Conservation (phyloP, 2,888 invertebrate species). For the Drosophila demipolita region DNA sequence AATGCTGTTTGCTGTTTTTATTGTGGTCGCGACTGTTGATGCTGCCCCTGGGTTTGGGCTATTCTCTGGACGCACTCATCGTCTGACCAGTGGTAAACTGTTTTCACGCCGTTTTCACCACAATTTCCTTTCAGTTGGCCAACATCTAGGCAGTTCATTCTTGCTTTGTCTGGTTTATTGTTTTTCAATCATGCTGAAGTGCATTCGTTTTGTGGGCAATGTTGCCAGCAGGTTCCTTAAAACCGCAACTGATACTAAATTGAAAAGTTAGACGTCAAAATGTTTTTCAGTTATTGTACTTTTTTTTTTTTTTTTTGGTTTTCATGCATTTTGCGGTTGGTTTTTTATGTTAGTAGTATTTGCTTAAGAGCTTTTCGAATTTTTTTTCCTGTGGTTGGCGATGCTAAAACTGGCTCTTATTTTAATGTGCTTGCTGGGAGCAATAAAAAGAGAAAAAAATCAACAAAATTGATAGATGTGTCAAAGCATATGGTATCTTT, state of each 20-base stretch:
- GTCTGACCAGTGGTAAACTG: constrained; percentile 46
- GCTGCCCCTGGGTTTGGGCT: constrained; percentile 21
- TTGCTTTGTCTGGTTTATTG: constrained; percentile 53
- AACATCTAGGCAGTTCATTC: constrained; percentile 20
- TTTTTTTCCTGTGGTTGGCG: constrained; percentile 17
- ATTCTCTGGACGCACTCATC: constrained; percentile 41
- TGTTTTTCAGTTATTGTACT: constrained; percentile 4
- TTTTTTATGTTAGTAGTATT: constrained; percentile 1
- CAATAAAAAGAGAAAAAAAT: constrained; percentile 12
- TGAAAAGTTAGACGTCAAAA: constrained; percentile 61
- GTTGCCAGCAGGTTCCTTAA: constrained; percentile 40
- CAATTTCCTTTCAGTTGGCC: constrained; percentile 30
- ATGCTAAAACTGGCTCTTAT: constrained; percentile 1
- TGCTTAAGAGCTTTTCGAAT: constrained; percentile 28
- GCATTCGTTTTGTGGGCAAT: constrained; percentile 43
- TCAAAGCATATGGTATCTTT: neutral
- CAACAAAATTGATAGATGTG: constrained; percentile 40
- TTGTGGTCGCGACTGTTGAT: constrained; percentile 9
- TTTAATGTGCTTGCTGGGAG: constrained; percentile 16
- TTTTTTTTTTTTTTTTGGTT: neutral
- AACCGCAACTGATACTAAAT: constrained; percentile 68
- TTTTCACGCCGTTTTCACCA: constrained; percentile 69
- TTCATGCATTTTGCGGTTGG: neutral
- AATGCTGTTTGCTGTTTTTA: constrained; percentile 33
- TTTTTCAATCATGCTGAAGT: constrained; percentile 67